phyloP scores from a whole-genome alignment of 2,113 vertebrate species.

The Labeo catla region DNA sequence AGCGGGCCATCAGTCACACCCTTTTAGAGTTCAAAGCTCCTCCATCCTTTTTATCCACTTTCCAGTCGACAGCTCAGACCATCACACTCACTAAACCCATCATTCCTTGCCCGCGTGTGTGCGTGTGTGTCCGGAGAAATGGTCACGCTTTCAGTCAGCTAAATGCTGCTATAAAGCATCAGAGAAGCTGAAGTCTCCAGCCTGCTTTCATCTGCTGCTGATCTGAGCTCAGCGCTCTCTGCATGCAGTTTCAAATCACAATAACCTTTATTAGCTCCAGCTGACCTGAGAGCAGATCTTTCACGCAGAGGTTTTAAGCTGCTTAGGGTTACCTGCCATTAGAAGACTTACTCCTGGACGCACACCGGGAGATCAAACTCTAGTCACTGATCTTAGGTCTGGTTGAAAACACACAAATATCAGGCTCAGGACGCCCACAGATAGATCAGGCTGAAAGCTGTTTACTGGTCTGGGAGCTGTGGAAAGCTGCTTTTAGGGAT shows the following conservation, averaged over 20 bases:
- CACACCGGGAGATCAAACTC: slow-evolving; percentile 28
- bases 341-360: slow-evolving; percentile 23
- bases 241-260: slow-evolving; percentile 14
- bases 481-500: slow-evolving; percentile 32
- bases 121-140: slow-evolving; percentile 37
- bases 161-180: slow-evolving; percentile 45
- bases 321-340: slow-evolving; percentile 44
- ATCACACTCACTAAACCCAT: slow-evolving; percentile 34
- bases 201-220: slow-evolving; percentile 38
- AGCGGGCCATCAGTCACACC: slow-evolving; percentile 33
- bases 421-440: slow-evolving; percentile 8
- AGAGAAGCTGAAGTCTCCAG: slow-evolving; percentile 42
- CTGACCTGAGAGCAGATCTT: slow-evolving; percentile 34
- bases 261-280: slow-evolving; percentile 41
- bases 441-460: slow-evolving; percentile 23
- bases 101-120: slow-evolving; percentile 36
- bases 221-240: slow-evolving; percentile 40
- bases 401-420: slow-evolving; percentile 43
- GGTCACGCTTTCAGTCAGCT: slow-evolving; percentile 46
- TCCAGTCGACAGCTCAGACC: slow-evolving; percentile 39
- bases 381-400: slow-evolving; percentile 9
- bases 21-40: slow-evolving; percentile 46
- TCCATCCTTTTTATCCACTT: slow-evolving; percentile 49
- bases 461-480: slow-evolving; percentile 33
- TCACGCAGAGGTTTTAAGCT: slow-evolving; percentile 17